A percentile compares a stretch with the other conserved stretches of the same genome.
Conservation (phyloP, 1,140 invertebrate species). For the Hylaeus anthracinus region DNA sequence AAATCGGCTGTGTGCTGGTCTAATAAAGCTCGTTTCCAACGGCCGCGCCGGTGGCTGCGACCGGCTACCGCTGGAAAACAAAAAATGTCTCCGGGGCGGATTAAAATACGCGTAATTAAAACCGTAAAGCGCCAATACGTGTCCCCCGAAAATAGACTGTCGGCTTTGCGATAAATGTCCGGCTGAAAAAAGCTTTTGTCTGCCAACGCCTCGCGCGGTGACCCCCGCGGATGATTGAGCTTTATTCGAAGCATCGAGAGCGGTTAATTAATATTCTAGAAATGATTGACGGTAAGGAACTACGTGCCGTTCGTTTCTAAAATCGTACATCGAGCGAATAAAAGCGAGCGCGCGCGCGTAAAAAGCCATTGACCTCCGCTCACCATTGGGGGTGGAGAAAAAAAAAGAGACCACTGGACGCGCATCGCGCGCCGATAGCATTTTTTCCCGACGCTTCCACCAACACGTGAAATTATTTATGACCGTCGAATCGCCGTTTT, state of each 20-base stretch:
- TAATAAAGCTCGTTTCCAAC: constrained; percentile 72
- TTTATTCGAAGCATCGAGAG: constrained; percentile 75
- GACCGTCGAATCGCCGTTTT: constrained; percentile 31
- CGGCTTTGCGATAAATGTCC: constrained; percentile 69
- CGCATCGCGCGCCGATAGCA: neutral
- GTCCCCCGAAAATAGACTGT: constrained; percentile 73
- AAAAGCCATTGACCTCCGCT: constrained; percentile 61
- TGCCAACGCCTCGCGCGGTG: constrained; percentile 22
- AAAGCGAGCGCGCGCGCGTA: neutral
- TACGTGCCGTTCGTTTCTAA: constrained; percentile 45
- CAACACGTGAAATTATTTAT: constrained; percentile 55
- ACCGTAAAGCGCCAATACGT: constrained; percentile 74
- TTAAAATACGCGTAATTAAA: constrained; percentile 78
- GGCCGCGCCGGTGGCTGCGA: constrained; percentile 21
- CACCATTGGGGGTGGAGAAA: constrained; percentile 17
- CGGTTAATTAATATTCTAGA: constrained; percentile 64
- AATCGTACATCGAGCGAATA: constrained; percentile 29
- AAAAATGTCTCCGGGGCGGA: constrained; percentile 72
- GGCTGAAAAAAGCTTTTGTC: constrained; percentile 75
- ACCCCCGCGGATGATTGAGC: constrained; percentile 69
- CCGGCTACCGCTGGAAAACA: constrained; percentile 56
- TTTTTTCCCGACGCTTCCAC: constrained; percentile 22
- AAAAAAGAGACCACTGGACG: constrained; percentile 19
- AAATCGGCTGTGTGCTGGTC: constrained; percentile 73
- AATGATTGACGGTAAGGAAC: constrained; percentile 66